A percentile compares a stretch with the other conserved stretches of the same genome.
Evolutionary conservation across 2,888 invertebrate genomes (phyloP).

Genomic region (Parnassius orleans): DNA sequence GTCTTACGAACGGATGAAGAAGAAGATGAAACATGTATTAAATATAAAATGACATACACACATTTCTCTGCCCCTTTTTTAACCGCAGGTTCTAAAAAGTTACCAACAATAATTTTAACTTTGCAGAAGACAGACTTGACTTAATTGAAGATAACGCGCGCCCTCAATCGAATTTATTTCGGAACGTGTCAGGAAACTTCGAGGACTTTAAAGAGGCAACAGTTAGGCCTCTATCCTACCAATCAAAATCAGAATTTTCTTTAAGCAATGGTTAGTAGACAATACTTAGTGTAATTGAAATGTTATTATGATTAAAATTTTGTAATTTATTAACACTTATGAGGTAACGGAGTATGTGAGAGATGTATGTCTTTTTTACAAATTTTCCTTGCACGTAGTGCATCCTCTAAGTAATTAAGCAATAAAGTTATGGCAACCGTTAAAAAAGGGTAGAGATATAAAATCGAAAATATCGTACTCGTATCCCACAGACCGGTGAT

Average conservation of each 20-base stretch:
- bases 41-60: neutral
- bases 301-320: neutral
- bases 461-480: too few relatives aligned
- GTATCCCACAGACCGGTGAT: too few relatives aligned
- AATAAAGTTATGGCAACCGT: too few relatives aligned
- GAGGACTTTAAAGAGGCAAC: conserved; percentile 36
- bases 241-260: conserved; percentile 41
- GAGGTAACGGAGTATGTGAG: too few relatives aligned
- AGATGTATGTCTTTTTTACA: too few relatives aligned
- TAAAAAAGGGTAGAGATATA: too few relatives aligned
- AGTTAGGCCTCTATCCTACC: conserved; percentile 59
- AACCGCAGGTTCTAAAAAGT: neutral
- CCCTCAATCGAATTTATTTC: conserved; percentile 48
- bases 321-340: too few relatives aligned
- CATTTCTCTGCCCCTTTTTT: neutral
- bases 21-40: neutral
- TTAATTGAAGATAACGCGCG: conserved; percentile 34
- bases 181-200: conserved; percentile 44
- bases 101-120: conserved; percentile 32
- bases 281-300: neutral
- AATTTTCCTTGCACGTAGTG: too few relatives aligned
- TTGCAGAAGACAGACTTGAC: conserved; percentile 64
- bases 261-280: conserved; percentile 17
- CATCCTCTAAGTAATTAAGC: too few relatives aligned
- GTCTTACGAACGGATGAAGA: neutral